phyloP scores from a whole-genome alignment of 2,797 vertebrate genomes.

The Clarias laeviceps region DNA sequence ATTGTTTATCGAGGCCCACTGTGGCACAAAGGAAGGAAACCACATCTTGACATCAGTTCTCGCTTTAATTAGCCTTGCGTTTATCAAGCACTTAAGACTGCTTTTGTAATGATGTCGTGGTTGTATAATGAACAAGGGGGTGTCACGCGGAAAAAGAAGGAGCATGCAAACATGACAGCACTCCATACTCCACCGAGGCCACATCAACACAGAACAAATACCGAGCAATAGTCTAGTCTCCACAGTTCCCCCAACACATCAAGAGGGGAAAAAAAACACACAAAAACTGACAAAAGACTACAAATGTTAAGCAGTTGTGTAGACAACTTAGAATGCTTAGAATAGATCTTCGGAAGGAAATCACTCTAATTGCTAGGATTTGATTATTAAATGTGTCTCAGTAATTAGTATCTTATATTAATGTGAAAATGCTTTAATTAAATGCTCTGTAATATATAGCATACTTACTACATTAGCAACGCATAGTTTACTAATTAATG shows the following conservation, averaged over 20 bases:
- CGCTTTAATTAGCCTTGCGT: constrained; percentile 76
- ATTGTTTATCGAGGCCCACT: constrained; percentile 56
- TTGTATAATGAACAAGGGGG: constrained; percentile 74
- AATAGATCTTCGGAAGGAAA: constrained; percentile 48
- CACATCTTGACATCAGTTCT: constrained; percentile 67
- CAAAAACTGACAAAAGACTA: constrained; percentile 46
- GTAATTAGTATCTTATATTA: constrained; percentile 39
- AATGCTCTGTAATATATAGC: neutral
- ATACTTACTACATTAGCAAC: neutral
- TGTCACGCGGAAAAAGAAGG: constrained; percentile 62
- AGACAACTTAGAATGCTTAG: constrained; percentile 25
- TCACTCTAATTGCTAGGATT: constrained; percentile 30
- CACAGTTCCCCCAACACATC: constrained; percentile 51
- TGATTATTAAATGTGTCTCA: constrained; percentile 34
- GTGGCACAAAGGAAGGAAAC: constrained; percentile 53
- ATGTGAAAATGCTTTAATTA: neutral
- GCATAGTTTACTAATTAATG: neutral
- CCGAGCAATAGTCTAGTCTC: constrained; percentile 28
- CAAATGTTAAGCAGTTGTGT: constrained; percentile 49
- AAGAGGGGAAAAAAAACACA: constrained; percentile 48
- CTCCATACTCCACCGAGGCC: constrained; percentile 64
- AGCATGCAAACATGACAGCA: constrained; percentile 68
- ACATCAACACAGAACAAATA: constrained; percentile 49
- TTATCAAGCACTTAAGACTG: constrained; percentile 75
- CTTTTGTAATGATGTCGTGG: constrained; percentile 79